Evolutionary conservation across 2,888 invertebrate genomes (phyloP).

Genomic region (Amiota minor): DNA sequence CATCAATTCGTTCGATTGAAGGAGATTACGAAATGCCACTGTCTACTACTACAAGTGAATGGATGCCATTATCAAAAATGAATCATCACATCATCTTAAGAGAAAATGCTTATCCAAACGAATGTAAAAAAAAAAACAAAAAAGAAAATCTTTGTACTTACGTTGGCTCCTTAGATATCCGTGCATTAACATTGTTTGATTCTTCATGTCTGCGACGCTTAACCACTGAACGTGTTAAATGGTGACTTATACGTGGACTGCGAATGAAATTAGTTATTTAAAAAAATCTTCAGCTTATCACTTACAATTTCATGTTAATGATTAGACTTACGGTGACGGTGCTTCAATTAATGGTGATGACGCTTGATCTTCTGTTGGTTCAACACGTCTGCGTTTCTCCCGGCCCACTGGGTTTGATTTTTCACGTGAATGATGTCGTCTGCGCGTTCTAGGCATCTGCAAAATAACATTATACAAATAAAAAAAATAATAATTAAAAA

Average conservation of each 20-base stretch:
- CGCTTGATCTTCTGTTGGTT: conserved; percentile 72
- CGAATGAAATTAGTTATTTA: neutral
- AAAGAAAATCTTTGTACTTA: conserved; percentile 55
- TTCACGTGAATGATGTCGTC: conserved; percentile 85
- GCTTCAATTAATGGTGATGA: conserved; percentile 65
- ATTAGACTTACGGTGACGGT: conserved; percentile 69
- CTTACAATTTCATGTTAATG: too few relatives aligned
- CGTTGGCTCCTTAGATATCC: conserved; percentile 71
- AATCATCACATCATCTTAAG: neutral
- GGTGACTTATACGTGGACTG: conserved; percentile 68
- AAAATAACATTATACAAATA: conserved; percentile 12
- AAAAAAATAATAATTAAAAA: neutral
- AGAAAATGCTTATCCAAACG: too few relatives aligned
- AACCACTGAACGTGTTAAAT: conserved; percentile 67
- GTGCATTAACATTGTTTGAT: conserved; percentile 75
- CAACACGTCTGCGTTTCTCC: conserved; percentile 82
- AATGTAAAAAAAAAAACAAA: too few relatives aligned
- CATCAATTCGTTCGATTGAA: neutral
- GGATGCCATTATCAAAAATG: neutral
- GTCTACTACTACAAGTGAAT: neutral
- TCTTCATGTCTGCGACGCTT: conserved; percentile 79
- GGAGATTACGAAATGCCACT: neutral
- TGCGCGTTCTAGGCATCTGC: conserved; percentile 87
- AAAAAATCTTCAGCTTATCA: too few relatives aligned
- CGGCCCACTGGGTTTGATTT: conserved; percentile 72